Evolutionary conservation across 1,140 invertebrate genomes (phyloP).

Genomic region (Neodiprion virginianus): DNA sequence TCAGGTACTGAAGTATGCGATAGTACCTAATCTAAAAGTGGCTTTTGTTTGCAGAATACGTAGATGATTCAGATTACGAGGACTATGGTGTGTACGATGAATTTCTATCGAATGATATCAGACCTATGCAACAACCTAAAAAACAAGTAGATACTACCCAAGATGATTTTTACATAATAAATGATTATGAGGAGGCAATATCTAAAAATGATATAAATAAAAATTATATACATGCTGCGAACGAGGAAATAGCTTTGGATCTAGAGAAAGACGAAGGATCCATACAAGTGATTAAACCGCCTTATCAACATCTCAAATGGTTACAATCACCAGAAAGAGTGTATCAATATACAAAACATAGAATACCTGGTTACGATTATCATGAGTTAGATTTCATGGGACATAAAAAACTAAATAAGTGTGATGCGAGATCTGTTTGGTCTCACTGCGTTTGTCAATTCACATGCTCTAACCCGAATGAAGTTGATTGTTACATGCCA

Average conservation of each 20-base stretch:
- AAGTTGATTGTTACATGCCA: conserved; percentile 54
- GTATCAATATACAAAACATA: conserved; percentile 55
- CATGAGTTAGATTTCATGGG: conserved; percentile 45
- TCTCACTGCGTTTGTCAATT: conserved; percentile 56
- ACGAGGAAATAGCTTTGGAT: background rate
- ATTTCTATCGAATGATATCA: conserved; percentile 22
- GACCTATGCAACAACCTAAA: background rate
- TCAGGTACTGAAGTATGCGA: background rate
- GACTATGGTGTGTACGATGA: conserved; percentile 45
- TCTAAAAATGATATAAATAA: background rate
- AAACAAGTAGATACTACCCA: background rate
- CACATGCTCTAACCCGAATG: conserved; percentile 46
- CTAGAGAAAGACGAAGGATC: background rate
- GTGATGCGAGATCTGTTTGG: conserved; percentile 49
- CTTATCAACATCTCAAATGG: conserved; percentile 18
- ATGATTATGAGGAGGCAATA: conserved; percentile 29
- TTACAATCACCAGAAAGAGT: conserved; percentile 38
- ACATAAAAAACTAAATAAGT: conserved; percentile 28
- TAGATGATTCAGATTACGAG: conserved; percentile 44
- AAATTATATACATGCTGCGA: background rate
- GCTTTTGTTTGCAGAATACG: conserved; percentile 38
- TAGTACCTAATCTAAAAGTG: background rate
- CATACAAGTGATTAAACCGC: conserved; percentile 10
- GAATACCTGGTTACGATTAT: conserved; percentile 50
- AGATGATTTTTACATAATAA: conserved; percentile 44